phyloP scores from a whole-genome alignment of 2,113 vertebrate genomes.

The Plecturocebus donacophilus region DNA sequence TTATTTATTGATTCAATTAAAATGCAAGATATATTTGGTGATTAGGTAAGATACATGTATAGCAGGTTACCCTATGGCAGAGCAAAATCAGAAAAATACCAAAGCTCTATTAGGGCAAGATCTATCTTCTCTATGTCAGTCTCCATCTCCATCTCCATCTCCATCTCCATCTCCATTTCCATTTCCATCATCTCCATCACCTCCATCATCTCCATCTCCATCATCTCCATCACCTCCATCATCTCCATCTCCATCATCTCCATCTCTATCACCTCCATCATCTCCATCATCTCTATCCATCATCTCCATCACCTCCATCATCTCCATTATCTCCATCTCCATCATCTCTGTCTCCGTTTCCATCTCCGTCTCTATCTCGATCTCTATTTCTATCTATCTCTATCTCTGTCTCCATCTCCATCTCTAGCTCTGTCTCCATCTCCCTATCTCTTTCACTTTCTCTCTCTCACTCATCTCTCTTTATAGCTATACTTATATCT shows the following conservation, averaged over 20 bases:
- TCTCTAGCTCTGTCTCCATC: not conserved
- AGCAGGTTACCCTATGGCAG: not conserved
- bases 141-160: not conserved
- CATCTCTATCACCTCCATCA: too few species aligned
- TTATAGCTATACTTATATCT: not conserved
- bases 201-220: too few species aligned
- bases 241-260: not conserved
- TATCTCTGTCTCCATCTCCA: not conserved
- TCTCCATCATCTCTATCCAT: too few species aligned
- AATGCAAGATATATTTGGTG: slow-evolving; percentile 7
- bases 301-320: too few species aligned
- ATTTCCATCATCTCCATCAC: too few species aligned
- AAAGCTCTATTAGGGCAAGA: not conserved
- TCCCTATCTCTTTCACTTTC: not conserved
- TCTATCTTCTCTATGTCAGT: not conserved
- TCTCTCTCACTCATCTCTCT: not conserved
- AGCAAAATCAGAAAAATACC: slow-evolving; percentile 7
- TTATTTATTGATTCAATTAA: not conserved
- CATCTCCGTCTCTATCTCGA: not conserved
- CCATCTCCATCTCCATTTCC: too few species aligned
- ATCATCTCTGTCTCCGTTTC: too few species aligned
- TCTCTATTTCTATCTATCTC: too few species aligned
- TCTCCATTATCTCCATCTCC: too few species aligned
- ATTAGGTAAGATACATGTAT: not conserved
- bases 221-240: not conserved